phyloP scores from a whole-genome alignment of 2,888 invertebrate genomes.

The Drosophila fungiperda region DNA sequence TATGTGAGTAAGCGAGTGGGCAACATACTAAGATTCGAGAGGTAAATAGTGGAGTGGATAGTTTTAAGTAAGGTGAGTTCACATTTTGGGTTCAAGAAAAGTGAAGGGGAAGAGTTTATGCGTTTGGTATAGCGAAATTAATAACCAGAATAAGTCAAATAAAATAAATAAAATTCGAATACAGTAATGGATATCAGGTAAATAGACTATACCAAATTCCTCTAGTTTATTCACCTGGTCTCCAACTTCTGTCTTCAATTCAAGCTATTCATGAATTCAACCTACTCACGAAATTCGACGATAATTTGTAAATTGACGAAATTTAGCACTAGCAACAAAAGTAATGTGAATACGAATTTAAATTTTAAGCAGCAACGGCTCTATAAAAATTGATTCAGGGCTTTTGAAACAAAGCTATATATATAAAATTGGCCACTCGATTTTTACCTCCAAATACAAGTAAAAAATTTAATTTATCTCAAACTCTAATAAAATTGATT shows the following conservation, averaged over 20 bases:
- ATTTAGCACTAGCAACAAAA: background rate
- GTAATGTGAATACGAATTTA: background rate
- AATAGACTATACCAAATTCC: too few species aligned
- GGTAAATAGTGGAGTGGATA: too few species aligned
- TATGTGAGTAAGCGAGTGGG: too few species aligned
- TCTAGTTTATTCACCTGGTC: too few species aligned
- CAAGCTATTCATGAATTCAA: background rate
- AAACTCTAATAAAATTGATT: too few species aligned
- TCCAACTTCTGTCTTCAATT: too few species aligned
- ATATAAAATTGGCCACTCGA: background rate
- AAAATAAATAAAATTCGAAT: background rate
- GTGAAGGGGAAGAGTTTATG: background rate
- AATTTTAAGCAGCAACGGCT: background rate
- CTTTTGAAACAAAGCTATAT: background rate
- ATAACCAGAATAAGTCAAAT: background rate
- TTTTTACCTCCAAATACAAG: background rate
- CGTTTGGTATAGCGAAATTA: background rate
- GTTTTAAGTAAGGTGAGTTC: background rate
- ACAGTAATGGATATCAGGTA: too few species aligned
- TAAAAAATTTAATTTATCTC: background rate
- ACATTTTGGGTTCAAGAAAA: background rate
- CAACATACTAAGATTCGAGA: too few species aligned
- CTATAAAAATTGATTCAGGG: background rate
- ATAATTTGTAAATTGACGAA: background rate
- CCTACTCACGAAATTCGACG: background rate